Percentiles rank a stretch among this genome's conserved stretches.
Evolutionary conservation across 2,888 invertebrate species (phyloP).

Genomic region (Zootermopsis nevadensis): DNA sequence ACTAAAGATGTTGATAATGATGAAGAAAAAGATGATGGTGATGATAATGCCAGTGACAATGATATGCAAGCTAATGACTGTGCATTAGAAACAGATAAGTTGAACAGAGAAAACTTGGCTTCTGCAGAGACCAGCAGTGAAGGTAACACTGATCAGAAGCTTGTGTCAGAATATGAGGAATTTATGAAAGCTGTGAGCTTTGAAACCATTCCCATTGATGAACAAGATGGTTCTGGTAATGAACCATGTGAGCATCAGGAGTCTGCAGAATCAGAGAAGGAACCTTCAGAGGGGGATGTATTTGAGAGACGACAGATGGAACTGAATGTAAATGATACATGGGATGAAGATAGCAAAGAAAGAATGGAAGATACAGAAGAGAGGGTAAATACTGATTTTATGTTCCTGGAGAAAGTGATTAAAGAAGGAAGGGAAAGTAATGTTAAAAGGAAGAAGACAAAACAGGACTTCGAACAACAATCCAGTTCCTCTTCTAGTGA

Average conservation of each 20-base stretch:
- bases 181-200: constrained; percentile 69
- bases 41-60: neutral
- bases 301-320: constrained; percentile 21
- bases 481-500: constrained; percentile 16
- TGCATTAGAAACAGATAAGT: neutral
- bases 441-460: constrained; percentile 31
- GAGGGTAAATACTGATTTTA: neutral
- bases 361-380: neutral
- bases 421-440: constrained; percentile 3
- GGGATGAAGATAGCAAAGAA: constrained; percentile 36
- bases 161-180: constrained; percentile 69
- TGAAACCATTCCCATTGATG: constrained; percentile 57
- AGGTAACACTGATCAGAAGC: constrained; percentile 55
- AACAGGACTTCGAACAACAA: neutral
- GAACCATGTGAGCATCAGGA: neutral
- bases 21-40: neutral
- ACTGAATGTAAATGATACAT: constrained; percentile 5
- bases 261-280: neutral
- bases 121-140: constrained; percentile 27
- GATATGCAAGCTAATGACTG: neutral
- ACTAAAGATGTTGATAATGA: neutral
- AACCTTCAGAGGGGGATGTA: neutral
- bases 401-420: constrained; percentile 31
- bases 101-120: neutral
- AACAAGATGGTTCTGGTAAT: neutral